Percentiles rank a stretch among this genome's conserved stretches.
Conservation (phyloP, 2,797 vertebrate species). For the Enteromius viviparus region DNA sequence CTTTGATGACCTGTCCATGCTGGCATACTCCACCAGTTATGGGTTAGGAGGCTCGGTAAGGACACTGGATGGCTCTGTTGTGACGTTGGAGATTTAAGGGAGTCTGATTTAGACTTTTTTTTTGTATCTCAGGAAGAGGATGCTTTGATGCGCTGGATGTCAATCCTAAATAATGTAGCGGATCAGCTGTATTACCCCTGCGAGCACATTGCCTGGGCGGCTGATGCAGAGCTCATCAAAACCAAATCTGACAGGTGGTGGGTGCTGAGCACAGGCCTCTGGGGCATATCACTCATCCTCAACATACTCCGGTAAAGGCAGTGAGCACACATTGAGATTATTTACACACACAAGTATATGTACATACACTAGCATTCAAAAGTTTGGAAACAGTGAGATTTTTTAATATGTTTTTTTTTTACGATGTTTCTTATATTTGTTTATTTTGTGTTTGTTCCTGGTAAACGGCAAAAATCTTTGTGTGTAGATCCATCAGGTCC, state of each 20-base stretch:
- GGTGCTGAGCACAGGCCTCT: slow-evolving; percentile 83
- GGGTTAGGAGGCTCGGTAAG: slow-evolving; percentile 86
- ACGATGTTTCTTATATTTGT: too few relatives aligned
- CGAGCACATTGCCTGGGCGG: slow-evolving; percentile 94
- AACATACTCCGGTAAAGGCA: slow-evolving; percentile 72
- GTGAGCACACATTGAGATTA: not conserved
- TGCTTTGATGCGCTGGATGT: slow-evolving; percentile 80
- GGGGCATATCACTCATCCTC: slow-evolving; percentile 87
- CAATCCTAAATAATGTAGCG: slow-evolving; percentile 84
- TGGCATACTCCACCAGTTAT: slow-evolving; percentile 82
- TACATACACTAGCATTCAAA: too few relatives aligned
- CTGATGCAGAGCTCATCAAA: slow-evolving; percentile 80
- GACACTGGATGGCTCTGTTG: not conserved
- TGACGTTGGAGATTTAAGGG: not conserved
- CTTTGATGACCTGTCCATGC: slow-evolving; percentile 91
- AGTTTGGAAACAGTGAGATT: too few relatives aligned
- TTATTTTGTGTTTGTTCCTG: not conserved
- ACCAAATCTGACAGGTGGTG: slow-evolving; percentile 85
- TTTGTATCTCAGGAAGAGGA: slow-evolving; percentile 82
- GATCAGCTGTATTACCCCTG: slow-evolving; percentile 98
- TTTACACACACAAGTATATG: too few relatives aligned
- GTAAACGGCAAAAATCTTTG: not conserved
- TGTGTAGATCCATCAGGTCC: slow-evolving; percentile 83
- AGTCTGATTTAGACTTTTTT: not conserved
- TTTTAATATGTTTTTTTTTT: too few relatives aligned